phyloP scores from a whole-genome alignment of 1,140 invertebrate species.

The Bombus sylvicola region DNA sequence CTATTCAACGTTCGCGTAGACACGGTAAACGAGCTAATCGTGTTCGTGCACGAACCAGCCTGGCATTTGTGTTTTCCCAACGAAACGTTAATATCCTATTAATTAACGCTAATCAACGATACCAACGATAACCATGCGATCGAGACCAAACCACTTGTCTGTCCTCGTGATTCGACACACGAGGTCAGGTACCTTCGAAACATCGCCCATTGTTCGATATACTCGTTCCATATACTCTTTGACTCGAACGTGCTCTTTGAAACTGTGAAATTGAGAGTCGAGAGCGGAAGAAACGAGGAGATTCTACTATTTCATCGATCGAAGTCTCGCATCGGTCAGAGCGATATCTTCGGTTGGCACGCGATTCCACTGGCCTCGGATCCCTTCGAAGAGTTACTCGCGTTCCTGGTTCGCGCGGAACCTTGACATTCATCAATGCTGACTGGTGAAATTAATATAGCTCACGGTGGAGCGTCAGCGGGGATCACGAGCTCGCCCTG shows the following conservation, averaged over 20 bases:
- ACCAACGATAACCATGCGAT: neutral
- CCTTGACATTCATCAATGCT: conserved; percentile 66
- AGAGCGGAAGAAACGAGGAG: neutral
- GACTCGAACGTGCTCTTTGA: neutral
- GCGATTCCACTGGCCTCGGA: conserved; percentile 51
- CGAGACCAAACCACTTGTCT: neutral
- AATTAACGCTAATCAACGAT: conserved; percentile 61
- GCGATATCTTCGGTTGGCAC: conserved; percentile 57
- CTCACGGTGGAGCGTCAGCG: conserved; percentile 35
- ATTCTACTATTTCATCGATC: conserved; percentile 60
- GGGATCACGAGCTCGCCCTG: conserved; percentile 25
- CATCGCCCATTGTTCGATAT: neutral
- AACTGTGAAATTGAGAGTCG: neutral
- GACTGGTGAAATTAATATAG: conserved; percentile 67
- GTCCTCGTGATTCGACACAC: neutral
- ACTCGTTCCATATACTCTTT: too few species aligned
- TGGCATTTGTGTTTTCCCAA: conserved; percentile 18
- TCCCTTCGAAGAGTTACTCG: neutral
- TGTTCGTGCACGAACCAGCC: neutral
- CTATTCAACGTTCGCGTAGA: conserved; percentile 22
- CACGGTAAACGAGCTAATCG: neutral
- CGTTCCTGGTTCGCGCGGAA: conserved; percentile 30
- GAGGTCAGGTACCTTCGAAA: neutral
- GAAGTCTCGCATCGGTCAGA: neutral
- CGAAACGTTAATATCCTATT: conserved; percentile 47